Evolutionary conservation across 2,797 vertebrate genomes (phyloP).

Genomic region (Catostomus latipinnis): DNA sequence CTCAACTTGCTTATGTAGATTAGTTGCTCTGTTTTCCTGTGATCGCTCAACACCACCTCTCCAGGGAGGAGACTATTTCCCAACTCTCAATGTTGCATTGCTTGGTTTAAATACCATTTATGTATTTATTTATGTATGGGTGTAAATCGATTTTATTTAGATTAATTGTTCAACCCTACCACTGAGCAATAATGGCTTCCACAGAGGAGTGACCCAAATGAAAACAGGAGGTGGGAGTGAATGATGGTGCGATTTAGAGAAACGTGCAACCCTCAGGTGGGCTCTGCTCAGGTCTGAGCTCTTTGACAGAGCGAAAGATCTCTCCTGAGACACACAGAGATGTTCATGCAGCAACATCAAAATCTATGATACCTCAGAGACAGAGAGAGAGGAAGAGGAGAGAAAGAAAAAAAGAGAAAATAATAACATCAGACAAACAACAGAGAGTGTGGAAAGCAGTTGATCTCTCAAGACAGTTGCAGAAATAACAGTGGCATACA

Average conservation of each 20-base stretch:
- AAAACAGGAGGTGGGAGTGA: constrained; percentile 29
- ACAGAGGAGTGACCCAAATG: neutral
- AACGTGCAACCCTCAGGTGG: constrained; percentile 1
- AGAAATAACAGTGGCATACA: neutral
- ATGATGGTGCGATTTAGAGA: constrained; percentile 24
- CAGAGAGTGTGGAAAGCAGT: neutral
- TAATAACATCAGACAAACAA: neutral
- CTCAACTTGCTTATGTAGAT: too few species aligned
- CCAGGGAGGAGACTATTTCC: too few species aligned
- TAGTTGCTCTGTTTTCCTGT: too few species aligned
- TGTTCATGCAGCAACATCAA: constrained; percentile 16
- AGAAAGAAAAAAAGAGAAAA: neutral
- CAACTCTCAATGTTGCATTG: too few species aligned
- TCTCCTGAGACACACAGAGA: constrained; percentile 14
- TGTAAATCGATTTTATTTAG: too few species aligned
- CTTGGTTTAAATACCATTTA: too few species aligned
- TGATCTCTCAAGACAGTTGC: constrained; percentile 23
- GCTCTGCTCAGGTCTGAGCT: constrained; percentile 13
- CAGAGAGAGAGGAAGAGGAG: neutral
- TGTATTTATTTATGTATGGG: too few species aligned
- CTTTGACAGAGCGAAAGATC: constrained; percentile 5
- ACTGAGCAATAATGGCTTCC: neutral
- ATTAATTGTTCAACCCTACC: too few species aligned
- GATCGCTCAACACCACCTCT: too few species aligned
- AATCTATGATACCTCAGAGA: neutral